Evolutionary conservation across 2,888 invertebrate genomes (phyloP).

Genomic region (Orthonychiurus folsomi): DNA sequence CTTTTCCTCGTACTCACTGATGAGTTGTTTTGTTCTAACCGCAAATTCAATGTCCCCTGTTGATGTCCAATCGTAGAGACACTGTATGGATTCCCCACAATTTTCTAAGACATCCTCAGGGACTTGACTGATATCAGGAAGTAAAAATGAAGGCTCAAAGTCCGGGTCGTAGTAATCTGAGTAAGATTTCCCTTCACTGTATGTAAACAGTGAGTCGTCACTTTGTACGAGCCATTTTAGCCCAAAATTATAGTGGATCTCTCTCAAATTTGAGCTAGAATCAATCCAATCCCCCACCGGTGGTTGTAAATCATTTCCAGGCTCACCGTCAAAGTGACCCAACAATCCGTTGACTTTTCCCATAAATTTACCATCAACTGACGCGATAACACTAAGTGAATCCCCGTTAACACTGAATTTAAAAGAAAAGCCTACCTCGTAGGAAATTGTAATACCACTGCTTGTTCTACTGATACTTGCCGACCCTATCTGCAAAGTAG

Average conservation of each 20-base stretch:
- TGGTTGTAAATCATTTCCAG: neutral
- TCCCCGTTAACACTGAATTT: neutral
- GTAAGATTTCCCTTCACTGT: neutral
- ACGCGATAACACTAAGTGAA: neutral
- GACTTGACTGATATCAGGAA: neutral
- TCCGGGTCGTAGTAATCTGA: neutral
- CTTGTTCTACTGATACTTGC: too few species aligned
- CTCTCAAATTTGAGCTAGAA: conserved; percentile 6
- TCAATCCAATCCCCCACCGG: conserved; percentile 10
- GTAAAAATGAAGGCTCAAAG: neutral
- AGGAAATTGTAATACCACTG: neutral
- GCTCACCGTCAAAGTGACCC: neutral
- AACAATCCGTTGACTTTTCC: neutral
- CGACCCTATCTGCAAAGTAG: neutral
- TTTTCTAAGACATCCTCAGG: neutral
- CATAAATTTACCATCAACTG: neutral
- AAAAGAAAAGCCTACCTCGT: neutral
- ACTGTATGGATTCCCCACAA: conserved; percentile 7
- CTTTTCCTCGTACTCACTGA: too few species aligned
- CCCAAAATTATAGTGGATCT: conserved; percentile 21
- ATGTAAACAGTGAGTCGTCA: conserved; percentile 17
- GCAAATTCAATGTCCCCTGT: conserved; percentile 17
- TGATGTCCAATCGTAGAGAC: conserved; percentile 17
- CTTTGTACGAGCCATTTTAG: conserved; percentile 14
- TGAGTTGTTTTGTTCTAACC: too few species aligned